phyloP scores from a whole-genome alignment of 1,140 invertebrate species.

The Pristionchus pacificus region DNA sequence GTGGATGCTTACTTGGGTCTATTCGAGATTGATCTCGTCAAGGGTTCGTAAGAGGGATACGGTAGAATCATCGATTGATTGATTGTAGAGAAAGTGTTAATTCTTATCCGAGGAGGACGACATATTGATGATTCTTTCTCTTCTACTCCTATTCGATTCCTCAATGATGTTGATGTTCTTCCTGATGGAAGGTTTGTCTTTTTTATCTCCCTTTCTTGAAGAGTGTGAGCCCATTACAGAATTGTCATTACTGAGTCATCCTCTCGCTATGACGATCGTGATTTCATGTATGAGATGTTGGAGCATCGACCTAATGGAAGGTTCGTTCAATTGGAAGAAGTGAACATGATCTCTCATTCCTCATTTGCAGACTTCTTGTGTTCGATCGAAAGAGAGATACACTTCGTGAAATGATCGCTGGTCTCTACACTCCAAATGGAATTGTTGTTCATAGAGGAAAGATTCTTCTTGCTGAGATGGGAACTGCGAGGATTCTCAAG shows the following conservation, averaged over 20 bases:
- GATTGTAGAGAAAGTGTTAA: slow-evolving; percentile 10
- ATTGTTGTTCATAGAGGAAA: slow-evolving; percentile 16
- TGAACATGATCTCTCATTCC: background rate
- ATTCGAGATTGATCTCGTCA: slow-evolving; percentile 19
- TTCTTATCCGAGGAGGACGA: slow-evolving; percentile 18
- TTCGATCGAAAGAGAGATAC: slow-evolving; percentile 23
- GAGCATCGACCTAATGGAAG: slow-evolving; percentile 33
- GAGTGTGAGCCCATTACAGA: slow-evolving; percentile 4
- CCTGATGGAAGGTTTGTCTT: slow-evolving; percentile 14
- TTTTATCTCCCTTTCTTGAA: background rate
- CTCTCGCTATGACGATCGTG: slow-evolving; percentile 26
- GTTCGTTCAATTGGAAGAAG: slow-evolving; percentile 1
- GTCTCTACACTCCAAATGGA: slow-evolving; percentile 28
- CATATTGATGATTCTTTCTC: slow-evolving; percentile 14
- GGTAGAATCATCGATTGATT: no score
- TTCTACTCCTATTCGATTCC: slow-evolving; percentile 17
- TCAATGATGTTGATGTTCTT: slow-evolving; percentile 28
- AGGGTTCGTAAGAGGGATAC: no score
- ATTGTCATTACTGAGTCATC: slow-evolving; percentile 26
- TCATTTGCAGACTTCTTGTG: slow-evolving; percentile 10
- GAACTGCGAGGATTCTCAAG: slow-evolving; percentile 19
- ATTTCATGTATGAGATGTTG: slow-evolving; percentile 23
- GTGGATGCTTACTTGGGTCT: slow-evolving; percentile 29
- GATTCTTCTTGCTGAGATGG: slow-evolving; percentile 25
- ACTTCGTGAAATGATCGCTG: slow-evolving; percentile 14